Evolutionary conservation across 1,140 invertebrate species (phyloP).

Genomic region (Calephelis virginiensis): DNA sequence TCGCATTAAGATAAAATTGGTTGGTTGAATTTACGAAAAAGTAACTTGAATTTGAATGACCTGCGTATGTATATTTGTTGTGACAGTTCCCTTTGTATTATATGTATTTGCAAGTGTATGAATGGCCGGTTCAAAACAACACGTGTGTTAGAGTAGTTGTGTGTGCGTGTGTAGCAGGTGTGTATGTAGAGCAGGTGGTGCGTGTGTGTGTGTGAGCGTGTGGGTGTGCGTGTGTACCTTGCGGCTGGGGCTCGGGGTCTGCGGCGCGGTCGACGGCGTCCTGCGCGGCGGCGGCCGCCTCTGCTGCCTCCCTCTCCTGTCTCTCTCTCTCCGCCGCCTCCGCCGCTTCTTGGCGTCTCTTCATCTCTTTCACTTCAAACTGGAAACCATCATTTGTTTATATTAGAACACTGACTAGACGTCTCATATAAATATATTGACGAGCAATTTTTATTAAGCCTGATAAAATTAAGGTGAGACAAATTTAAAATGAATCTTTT

Average conservation of each 20-base stretch:
- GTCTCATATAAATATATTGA: not conserved
- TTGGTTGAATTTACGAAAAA: too few species aligned
- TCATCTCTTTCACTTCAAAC: constrained; percentile 98
- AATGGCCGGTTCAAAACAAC: too few species aligned
- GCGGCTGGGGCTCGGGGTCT: constrained; percentile 49
- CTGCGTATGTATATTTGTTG: too few species aligned
- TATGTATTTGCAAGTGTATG: not conserved
- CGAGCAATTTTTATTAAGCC: too few species aligned
- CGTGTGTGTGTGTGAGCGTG: not conserved
- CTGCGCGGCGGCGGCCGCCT: constrained; percentile 79
- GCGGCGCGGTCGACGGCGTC: constrained; percentile 72
- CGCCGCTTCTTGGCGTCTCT: constrained; percentile 91
- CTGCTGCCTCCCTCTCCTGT: constrained; percentile 80
- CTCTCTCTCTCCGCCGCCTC: constrained; percentile 86
- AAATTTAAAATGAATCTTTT: too few species aligned
- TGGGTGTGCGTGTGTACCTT: constrained; percentile 33
- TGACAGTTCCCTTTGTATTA: too few species aligned
- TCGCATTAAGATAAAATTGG: too few species aligned
- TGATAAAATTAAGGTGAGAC: too few species aligned
- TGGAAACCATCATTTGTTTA: constrained; percentile 59
- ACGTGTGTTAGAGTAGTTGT: not conserved
- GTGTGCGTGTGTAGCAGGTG: not conserved
- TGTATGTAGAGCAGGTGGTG: not conserved
- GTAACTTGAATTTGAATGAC: too few species aligned
- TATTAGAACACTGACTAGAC: not conserved